These are phyloP conservation scores for Hymenochirus boettgeri DNA, from an alignment of 2,113 vertebrate genomes.

Conservation along the genomic window DNA sequence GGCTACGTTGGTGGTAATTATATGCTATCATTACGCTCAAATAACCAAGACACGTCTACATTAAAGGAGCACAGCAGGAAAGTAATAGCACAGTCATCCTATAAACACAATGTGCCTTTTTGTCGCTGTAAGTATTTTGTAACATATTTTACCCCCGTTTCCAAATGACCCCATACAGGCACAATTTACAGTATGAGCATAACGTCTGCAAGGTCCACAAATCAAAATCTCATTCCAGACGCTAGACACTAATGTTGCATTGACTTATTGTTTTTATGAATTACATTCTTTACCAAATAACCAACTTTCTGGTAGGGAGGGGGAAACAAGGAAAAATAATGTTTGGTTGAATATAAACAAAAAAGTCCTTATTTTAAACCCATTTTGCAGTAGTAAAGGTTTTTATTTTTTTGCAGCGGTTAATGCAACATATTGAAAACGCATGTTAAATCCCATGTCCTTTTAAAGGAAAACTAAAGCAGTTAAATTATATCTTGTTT, in stretches of 20 bases:
- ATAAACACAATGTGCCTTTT: conserved; percentile 49
- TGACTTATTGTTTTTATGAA: conserved; percentile 69
- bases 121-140: conserved; percentile 54
- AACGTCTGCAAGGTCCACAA: conserved; percentile 71
- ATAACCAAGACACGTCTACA: conserved; percentile 3
- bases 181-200: conserved; percentile 69
- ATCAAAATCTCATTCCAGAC: conserved; percentile 86
- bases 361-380: too few species aligned
- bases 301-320: conserved; percentile 50
- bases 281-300: conserved; percentile 72
- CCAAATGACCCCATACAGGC: conserved; percentile 63
- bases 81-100: conserved; percentile 47
- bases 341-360: neutral
- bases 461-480: too few species aligned
- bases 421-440: too few species aligned
- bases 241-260: conserved; percentile 69
- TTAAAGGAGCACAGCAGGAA: conserved; percentile 8
- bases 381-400: too few species aligned
- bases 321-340: conserved; percentile 34
- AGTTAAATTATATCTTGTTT: too few species aligned
- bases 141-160: conserved; percentile 54
- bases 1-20: conserved; percentile 7
- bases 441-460: too few species aligned
- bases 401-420: too few species aligned
- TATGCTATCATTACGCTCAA: conserved; percentile 9